These are phyloP conservation scores for Acholoe squamosa DNA, from an alignment of 2,888 invertebrate species.

Conservation along the genomic window DNA sequence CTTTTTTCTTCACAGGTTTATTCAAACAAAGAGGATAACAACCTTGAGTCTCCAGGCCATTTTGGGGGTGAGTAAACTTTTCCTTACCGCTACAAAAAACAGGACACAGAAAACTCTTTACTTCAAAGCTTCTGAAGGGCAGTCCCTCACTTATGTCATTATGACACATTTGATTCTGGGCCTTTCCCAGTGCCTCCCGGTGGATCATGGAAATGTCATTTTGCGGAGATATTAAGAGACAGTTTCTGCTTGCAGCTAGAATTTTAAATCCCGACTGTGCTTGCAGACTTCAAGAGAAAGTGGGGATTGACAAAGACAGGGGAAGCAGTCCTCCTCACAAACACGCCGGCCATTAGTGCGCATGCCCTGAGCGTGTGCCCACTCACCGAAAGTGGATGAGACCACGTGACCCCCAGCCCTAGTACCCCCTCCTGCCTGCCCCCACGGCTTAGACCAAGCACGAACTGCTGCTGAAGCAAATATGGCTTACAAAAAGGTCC, in stretches of 20 bases:
- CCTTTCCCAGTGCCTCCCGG: not conserved
- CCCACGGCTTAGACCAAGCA: not conserved
- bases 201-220: not conserved
- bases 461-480: not conserved
- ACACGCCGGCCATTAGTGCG: conserved; percentile 19
- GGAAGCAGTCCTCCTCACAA: not conserved
- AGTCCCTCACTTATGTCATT: conserved; percentile 10
- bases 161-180: conserved; percentile 14
- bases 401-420: not conserved
- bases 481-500: not conserved
- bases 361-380: not conserved
- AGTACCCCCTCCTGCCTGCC: not conserved
- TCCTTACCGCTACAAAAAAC: not conserved
- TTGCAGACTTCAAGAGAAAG: not conserved
- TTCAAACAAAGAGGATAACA: not conserved
- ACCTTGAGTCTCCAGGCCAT: not conserved
- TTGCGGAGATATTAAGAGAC: conserved; percentile 8
- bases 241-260: conserved; percentile 7
- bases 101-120: not conserved
- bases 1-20: conserved; percentile 28
- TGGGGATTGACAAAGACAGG: not conserved
- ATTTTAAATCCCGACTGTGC: conserved; percentile 10
- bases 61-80: not conserved
- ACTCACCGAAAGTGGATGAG: conserved; percentile 42
- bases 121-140: not conserved